Percentiles rank a stretch among this genome's conserved stretches.
phyloP scores from a whole-genome alignment of 2,888 invertebrate species.

The Pilophorus perplexus region DNA sequence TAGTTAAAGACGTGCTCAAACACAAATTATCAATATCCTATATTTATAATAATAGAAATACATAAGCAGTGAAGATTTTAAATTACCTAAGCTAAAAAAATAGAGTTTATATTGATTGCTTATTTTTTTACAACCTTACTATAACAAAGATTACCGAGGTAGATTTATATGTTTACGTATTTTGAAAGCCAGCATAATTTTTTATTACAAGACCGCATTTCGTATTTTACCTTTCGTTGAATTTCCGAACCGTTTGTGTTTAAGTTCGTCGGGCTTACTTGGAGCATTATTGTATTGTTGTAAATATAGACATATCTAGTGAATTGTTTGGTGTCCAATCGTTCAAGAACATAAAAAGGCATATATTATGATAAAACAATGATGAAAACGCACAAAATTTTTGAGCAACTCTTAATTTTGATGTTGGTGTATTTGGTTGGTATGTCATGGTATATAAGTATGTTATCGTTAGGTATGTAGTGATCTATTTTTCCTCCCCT shows the following conservation, averaged over 20 bases:
- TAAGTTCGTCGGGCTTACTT: background rate
- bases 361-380: background rate
- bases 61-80: slow-evolving; percentile 16
- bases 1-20: slow-evolving; percentile 38
- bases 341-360: too few species aligned
- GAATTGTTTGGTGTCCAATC: background rate
- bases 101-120: slow-evolving; percentile 36
- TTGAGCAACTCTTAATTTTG: background rate
- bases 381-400: slow-evolving; percentile 17
- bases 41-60: slow-evolving; percentile 32
- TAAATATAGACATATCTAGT: background rate
- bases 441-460: background rate
- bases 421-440: background rate
- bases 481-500: too few species aligned
- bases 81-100: slow-evolving; percentile 31
- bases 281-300: background rate
- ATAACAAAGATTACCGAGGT: background rate
- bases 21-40: slow-evolving; percentile 34
- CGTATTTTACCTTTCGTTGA: too few species aligned
- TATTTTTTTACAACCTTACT: slow-evolving; percentile 36
- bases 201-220: too few species aligned
- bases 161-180: slow-evolving; percentile 21
- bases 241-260: background rate
- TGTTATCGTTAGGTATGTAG: background rate
- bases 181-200: too few species aligned